Percentiles rank a stretch among this genome's conserved stretches.
These are phyloP conservation scores for Nyctibius bracteatus DNA, from an alignment of 2,113 vertebrate genomes.

Conservation along the genomic window DNA sequence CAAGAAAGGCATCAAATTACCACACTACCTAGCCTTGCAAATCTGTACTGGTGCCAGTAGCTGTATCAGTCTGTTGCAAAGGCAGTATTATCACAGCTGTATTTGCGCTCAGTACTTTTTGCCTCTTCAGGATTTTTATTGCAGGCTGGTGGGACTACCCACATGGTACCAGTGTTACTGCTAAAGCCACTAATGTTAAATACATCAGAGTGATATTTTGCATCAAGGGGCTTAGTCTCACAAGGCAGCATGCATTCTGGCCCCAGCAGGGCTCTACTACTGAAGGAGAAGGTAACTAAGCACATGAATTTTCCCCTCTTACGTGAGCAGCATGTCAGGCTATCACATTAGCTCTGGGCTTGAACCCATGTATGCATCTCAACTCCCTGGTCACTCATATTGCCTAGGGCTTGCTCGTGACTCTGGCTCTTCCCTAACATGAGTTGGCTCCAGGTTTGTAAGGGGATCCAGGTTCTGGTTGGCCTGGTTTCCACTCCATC, in stretches of 20 bases:
- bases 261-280: background rate
- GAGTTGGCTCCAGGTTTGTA: background rate
- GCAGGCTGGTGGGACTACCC: background rate
- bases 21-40: background rate
- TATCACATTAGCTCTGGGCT: background rate
- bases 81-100: background rate
- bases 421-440: background rate
- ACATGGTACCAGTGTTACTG: background rate
- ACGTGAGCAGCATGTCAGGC: fast-evolving
- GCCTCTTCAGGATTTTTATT: background rate
- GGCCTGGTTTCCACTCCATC: background rate
- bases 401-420: background rate
- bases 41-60: background rate
- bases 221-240: background rate
- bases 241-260: background rate
- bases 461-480: background rate
- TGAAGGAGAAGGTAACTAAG: background rate
- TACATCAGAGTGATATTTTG: background rate
- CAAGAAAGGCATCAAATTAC: background rate
- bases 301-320: background rate
- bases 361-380: background rate
- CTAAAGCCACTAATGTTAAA: background rate
- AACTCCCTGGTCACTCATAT: background rate
- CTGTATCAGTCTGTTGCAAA: background rate
- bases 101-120: background rate